These are phyloP conservation scores for Eumeta japonica DNA, from an alignment of 1,140 invertebrate species.

Conservation along the genomic window DNA sequence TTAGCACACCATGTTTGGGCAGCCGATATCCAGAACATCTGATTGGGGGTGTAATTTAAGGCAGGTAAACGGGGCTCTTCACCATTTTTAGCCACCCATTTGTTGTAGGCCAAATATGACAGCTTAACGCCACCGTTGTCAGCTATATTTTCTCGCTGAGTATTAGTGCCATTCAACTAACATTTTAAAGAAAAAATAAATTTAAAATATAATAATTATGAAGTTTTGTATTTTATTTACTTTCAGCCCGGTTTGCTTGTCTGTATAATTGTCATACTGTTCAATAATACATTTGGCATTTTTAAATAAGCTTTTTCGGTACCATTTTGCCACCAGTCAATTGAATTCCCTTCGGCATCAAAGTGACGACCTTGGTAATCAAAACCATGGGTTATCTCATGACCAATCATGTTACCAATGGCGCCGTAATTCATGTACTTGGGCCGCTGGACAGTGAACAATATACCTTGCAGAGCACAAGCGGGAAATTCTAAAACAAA, in stretches of 20 bases:
- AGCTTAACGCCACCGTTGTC: conserved; percentile 88
- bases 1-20: conserved; percentile 64
- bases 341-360: conserved; percentile 83
- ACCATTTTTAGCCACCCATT: conserved; percentile 67
- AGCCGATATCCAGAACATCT: conserved; percentile 68
- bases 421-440: conserved; percentile 90
- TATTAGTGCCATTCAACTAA: conserved; percentile 83
- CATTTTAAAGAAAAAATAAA: conserved; percentile 15
- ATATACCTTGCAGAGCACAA: conserved; percentile 85
- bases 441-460: conserved; percentile 80
- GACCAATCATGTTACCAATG: conserved; percentile 90
- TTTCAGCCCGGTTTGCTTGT: conserved; percentile 67
- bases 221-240: conserved; percentile 50
- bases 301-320: conserved; percentile 75
- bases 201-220: not conserved
- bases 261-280: conserved; percentile 83
- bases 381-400: conserved; percentile 93
- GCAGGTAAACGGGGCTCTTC: conserved; percentile 67
- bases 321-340: conserved; percentile 79
- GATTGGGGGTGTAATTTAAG: conserved; percentile 62
- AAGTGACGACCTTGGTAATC: conserved; percentile 88
- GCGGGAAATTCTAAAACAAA: conserved; percentile 73
- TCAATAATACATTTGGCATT: conserved; percentile 83
- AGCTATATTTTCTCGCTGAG: conserved; percentile 90
- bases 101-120: conserved; percentile 78